A percentile compares a stretch with the other conserved stretches of the same genome.
Conservation (phyloP, 2,888 invertebrate species). For the Unio pictorum region DNA sequence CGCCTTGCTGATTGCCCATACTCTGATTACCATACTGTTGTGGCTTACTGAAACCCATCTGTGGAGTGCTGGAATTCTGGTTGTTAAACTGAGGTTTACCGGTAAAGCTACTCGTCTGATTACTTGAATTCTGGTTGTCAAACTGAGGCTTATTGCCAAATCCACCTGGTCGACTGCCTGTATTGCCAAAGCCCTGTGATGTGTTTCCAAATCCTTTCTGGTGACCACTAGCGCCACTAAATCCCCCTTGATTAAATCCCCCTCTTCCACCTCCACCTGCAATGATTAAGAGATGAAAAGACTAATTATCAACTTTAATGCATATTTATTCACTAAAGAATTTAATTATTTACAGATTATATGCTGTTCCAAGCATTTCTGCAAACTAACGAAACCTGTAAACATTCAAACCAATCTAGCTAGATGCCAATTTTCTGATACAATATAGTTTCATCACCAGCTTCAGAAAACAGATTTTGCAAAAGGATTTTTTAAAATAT, state of each 20-base stretch:
- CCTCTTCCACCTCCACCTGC: constrained; percentile 16
- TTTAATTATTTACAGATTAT: too few relatives aligned
- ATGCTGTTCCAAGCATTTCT: too few relatives aligned
- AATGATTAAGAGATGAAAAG: constrained; percentile 1
- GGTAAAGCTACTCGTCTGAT: background rate
- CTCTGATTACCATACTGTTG: constrained; percentile 3
- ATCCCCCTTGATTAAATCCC: constrained; percentile 4
- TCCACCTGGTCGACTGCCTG: constrained; percentile 12
- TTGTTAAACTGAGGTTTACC: background rate
- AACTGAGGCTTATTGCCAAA: constrained; percentile 5
- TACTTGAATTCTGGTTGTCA: constrained; percentile 14
- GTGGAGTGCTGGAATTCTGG: background rate
- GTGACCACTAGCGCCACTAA: constrained; percentile 13
- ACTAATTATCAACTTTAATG: too few relatives aligned
- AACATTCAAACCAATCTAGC: too few relatives aligned
- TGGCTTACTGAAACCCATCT: constrained; percentile 11
- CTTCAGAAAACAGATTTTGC: too few relatives aligned
- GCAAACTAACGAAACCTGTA: too few relatives aligned
- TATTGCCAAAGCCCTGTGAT: constrained; percentile 17
- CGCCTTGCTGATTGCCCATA: background rate
- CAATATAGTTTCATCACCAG: too few relatives aligned
- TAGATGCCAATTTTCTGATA: too few relatives aligned
- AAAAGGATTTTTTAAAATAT: too few relatives aligned
- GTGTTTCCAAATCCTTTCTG: too few relatives aligned
- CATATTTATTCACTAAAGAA: too few relatives aligned